These are phyloP conservation scores for Diaprepes abbreviatus DNA, from an alignment of 2,888 invertebrate species.

Conservation along the genomic window DNA sequence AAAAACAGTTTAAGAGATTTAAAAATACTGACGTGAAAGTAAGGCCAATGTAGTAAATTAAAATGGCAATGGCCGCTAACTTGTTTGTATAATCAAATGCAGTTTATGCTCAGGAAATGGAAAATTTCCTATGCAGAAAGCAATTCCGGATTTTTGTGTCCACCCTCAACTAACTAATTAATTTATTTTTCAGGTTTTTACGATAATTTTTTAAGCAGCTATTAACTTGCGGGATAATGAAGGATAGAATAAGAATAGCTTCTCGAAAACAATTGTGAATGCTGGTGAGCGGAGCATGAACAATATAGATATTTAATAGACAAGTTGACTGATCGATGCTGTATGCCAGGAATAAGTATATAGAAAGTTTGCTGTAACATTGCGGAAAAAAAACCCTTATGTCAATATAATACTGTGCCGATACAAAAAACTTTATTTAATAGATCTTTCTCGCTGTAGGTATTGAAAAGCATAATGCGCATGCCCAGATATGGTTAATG, in stretches of 20 bases:
- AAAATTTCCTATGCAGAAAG: too few species aligned
- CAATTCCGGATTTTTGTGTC: too few species aligned
- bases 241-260: background rate
- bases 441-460: too few species aligned
- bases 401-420: background rate
- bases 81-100: too few species aligned
- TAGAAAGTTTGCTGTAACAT: background rate
- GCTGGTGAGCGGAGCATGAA: background rate
- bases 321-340: constrained; percentile 7
- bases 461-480: too few species aligned
- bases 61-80: too few species aligned
- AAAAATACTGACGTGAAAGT: too few species aligned
- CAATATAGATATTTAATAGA: background rate
- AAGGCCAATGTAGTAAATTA: too few species aligned
- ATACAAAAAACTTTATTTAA: background rate
- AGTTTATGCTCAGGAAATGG: too few species aligned
- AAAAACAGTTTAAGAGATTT: too few species aligned
- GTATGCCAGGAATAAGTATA: constrained; percentile 1
- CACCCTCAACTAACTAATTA: too few species aligned
- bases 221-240: background rate
- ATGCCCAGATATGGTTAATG: too few species aligned
- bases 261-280: background rate
- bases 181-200: constrained; percentile 4
- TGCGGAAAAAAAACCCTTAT: background rate
- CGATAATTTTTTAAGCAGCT: constrained; percentile 8